Conservation (phyloP, 2,888 invertebrate species). For the Phrixothrix hirtus region DNA sequence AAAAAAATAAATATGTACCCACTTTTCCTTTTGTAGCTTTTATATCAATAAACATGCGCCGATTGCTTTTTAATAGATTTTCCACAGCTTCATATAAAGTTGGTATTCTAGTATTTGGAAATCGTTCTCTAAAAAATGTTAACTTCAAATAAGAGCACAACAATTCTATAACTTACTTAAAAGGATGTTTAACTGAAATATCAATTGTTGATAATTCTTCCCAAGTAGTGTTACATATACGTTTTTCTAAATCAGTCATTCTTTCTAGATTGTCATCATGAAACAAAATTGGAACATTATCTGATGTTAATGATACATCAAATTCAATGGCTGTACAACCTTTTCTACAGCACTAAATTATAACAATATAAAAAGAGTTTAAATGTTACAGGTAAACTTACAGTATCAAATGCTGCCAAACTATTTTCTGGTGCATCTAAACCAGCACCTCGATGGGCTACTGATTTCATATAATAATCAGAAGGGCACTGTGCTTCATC, state of each 20-base stretch:
- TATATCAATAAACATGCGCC: slow-evolving; percentile 78
- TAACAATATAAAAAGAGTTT: not conserved
- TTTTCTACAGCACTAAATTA: slow-evolving; percentile 66
- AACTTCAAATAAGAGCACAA: not conserved
- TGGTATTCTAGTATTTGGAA: slow-evolving; percentile 64
- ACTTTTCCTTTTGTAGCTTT: slow-evolving; percentile 70
- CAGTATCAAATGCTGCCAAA: slow-evolving; percentile 71
- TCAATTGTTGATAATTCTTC: slow-evolving; percentile 66
- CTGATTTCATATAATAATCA: slow-evolving; percentile 62
- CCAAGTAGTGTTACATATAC: slow-evolving; percentile 64
- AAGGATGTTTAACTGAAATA: slow-evolving; percentile 70
- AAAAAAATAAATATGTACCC: too few species aligned
- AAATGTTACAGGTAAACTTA: slow-evolving; percentile 46
- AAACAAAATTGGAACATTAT: slow-evolving; percentile 74
- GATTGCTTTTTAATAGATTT: slow-evolving; percentile 66
- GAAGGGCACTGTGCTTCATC: slow-evolving; percentile 55
- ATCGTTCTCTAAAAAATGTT: slow-evolving; percentile 61
- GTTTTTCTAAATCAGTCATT: slow-evolving; percentile 61
- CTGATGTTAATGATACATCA: slow-evolving; percentile 73
- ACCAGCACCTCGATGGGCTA: slow-evolving; percentile 76
- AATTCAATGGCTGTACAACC: slow-evolving; percentile 78
- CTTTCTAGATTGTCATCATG: slow-evolving; percentile 76
- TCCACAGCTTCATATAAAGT: slow-evolving; percentile 71
- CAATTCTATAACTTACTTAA: slow-evolving; percentile 57
- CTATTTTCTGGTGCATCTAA: slow-evolving; percentile 83